phyloP scores from a whole-genome alignment of 2,113 vertebrate genomes.

The Sorex araneus region DNA sequence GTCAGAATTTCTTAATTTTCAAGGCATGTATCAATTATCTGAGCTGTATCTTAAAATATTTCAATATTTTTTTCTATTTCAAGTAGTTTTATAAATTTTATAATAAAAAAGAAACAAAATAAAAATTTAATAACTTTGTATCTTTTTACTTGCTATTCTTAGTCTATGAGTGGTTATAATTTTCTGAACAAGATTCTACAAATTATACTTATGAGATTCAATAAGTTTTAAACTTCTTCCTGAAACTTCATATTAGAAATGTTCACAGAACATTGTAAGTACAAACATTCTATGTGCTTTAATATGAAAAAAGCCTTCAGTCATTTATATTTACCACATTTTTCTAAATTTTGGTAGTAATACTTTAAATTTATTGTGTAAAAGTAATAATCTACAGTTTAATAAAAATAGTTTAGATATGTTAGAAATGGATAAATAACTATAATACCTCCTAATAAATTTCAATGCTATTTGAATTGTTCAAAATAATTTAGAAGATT shows the following conservation, averaged over 20 bases:
- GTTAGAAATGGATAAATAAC: too few species aligned
- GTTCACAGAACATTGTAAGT: rapidly evolving
- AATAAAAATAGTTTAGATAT: too few species aligned
- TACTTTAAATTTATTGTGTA: background rate
- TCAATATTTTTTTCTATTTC: background rate
- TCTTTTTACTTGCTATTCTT: background rate
- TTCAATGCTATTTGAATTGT: too few species aligned
- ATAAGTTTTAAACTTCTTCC: background rate
- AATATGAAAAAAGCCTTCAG: too few species aligned
- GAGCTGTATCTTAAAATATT: background rate
- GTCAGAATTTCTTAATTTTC: background rate
- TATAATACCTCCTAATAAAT: too few species aligned
- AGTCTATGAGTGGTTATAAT: background rate
- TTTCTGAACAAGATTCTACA: background rate
- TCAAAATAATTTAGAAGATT: background rate
- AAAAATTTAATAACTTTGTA: background rate
- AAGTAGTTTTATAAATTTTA: background rate
- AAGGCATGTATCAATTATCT: background rate
- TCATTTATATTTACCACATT: too few species aligned
- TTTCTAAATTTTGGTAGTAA: background rate
- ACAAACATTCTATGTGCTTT: too few species aligned
- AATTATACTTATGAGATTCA: background rate
- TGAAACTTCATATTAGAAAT: background rate
- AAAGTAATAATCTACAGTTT: background rate
- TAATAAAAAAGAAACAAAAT: conserved; percentile 28